phyloP scores from a whole-genome alignment of 2,888 invertebrate species.

The Seira sanloemensis region DNA sequence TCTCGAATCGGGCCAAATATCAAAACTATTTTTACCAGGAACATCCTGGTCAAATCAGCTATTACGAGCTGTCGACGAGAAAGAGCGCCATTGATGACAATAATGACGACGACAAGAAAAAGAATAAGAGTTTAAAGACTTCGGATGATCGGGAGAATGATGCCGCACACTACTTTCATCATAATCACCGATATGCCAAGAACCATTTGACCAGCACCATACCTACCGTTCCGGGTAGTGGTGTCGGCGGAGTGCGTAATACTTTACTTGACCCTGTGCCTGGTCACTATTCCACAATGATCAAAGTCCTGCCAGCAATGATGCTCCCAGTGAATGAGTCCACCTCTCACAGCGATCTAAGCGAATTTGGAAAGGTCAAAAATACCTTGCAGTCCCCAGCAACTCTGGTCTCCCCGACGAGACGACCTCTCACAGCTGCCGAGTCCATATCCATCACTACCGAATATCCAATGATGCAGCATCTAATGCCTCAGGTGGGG shows the following conservation, averaged over 20 bases:
- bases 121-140: neutral
- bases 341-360: neutral
- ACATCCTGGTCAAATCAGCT: neutral
- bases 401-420: conserved; percentile 9
- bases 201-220: conserved; percentile 43
- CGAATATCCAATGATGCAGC: neutral
- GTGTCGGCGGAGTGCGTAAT: conserved; percentile 30
- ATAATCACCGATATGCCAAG: conserved; percentile 54
- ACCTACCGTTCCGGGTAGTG: neutral
- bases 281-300: conserved; percentile 59
- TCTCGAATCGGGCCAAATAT: conserved; percentile 21
- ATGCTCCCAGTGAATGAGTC: conserved; percentile 43
- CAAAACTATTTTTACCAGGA: conserved; percentile 9
- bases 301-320: conserved; percentile 55
- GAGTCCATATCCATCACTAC: conserved; percentile 52
- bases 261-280: conserved; percentile 41
- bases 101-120: neutral
- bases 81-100: conserved; percentile 39
- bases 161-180: conserved; percentile 38
- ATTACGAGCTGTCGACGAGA: conserved; percentile 41
- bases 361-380: neutral
- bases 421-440: conserved; percentile 12
- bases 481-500: neutral
- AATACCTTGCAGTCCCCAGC: conserved; percentile 2
- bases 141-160: conserved; percentile 4